Evolutionary conservation across 2,113 vertebrate species (phyloP).

Genomic region (Cyanoramphus novaezelandiae): DNA sequence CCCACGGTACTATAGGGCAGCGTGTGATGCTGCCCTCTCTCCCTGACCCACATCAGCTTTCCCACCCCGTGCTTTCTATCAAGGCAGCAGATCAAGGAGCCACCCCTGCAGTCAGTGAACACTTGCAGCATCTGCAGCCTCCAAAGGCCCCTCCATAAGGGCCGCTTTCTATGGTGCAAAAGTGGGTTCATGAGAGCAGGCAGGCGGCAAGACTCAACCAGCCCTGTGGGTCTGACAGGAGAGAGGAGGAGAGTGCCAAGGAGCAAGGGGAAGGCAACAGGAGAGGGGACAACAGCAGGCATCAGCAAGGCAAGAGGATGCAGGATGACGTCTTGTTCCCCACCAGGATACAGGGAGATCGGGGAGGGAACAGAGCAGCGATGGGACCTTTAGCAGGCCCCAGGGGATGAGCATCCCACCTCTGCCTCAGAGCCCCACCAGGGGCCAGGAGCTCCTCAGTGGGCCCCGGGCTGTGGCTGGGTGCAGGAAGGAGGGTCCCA

Average conservation of each 20-base stretch:
- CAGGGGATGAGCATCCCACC: neutral
- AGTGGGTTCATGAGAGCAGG: neutral
- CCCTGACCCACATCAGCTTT: accelerated
- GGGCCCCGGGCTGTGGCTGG: neutral
- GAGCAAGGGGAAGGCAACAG: neutral
- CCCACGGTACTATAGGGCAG: neutral
- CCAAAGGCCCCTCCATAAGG: accelerated
- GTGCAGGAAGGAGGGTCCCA: neutral
- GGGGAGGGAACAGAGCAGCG: neutral
- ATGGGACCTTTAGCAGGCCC: neutral
- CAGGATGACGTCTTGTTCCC: neutral
- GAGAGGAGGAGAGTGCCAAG: neutral
- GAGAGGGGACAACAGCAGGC: neutral
- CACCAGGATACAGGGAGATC: neutral
- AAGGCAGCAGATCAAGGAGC: neutral
- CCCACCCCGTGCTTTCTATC: neutral
- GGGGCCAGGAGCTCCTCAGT: neutral
- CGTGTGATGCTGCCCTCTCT: accelerated
- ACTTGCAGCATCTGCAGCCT: neutral
- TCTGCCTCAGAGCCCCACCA: neutral
- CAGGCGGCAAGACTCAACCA: neutral
- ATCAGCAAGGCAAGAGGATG: neutral
- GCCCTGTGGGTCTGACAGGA: neutral
- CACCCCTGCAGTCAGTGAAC: accelerated
- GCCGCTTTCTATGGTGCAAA: accelerated